These are phyloP conservation scores for Trogon melanurus DNA, from an alignment of 2,113 vertebrate species.

Conservation along the genomic window DNA sequence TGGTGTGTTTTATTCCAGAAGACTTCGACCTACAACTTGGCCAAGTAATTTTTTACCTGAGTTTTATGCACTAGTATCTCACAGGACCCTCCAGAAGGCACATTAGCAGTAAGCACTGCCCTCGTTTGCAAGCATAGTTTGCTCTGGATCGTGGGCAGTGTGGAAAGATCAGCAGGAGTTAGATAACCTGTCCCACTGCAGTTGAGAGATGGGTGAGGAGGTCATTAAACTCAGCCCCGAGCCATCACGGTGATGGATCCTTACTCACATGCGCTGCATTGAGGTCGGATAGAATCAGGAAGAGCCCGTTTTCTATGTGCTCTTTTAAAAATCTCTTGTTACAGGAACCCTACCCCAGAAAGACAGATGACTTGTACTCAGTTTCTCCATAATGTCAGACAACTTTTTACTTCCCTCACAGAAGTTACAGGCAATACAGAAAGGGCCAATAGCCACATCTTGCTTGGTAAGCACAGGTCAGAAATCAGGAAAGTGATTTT, in stretches of 20 bases:
- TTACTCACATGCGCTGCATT: background rate
- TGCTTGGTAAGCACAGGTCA: background rate
- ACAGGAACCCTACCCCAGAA: background rate
- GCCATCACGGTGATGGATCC: background rate
- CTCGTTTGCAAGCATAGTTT: background rate
- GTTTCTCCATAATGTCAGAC: background rate
- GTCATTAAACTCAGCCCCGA: background rate
- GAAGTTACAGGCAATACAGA: background rate
- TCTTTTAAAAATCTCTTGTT: background rate
- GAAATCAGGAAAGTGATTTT: background rate
- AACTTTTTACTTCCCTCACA: background rate
- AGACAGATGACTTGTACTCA: background rate
- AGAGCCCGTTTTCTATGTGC: background rate
- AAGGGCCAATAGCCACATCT: background rate
- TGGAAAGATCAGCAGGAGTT: background rate
- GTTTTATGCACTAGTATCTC: background rate
- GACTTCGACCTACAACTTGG: background rate
- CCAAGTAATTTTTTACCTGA: background rate
- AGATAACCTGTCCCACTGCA: background rate
- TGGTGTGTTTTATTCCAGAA: background rate
- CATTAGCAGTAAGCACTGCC: background rate
- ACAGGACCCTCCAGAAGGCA: background rate
- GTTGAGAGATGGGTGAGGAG: background rate
- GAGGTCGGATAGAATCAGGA: background rate
- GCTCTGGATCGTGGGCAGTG: background rate